Evolutionary conservation across 1,140 invertebrate genomes (phyloP), one percentile per base, ranked within the genome.

Genomic region (Cataglyphis hispanica): DNA sequence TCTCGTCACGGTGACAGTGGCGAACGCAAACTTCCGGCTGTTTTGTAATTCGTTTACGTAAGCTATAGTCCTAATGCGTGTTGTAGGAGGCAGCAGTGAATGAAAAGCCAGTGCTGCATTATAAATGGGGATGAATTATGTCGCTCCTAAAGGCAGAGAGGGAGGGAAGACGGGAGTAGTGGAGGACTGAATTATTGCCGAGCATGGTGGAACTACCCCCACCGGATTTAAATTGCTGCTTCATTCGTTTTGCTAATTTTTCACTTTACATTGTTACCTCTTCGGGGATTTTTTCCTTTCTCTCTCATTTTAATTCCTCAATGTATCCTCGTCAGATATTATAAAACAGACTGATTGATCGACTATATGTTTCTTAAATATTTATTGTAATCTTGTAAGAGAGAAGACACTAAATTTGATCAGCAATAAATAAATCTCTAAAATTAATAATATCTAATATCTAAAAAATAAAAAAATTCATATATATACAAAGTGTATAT

Each of bases 91-190:
- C 84, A 85, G 76, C 37, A 78, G 81, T 84, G 78, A 89, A 89
- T 90, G 87, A 91, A 90, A 89, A 90, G 90, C 81, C 76, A 72
- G 72, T 81, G 69, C 53, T 89, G 89, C 84, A 91, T 92, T 92
- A 91, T 90, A 91, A 92, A 92, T 92, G 85, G 84, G 84, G 86
- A 92, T 91, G 85, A 91, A 91, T 91, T 90, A 91, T 91, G 87
- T 91, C 85, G 53, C 80, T 80, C 37, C 46, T 77, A 3, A 34
- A 22, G 46, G 46, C 46, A 50, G 13, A 34, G 27, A 10, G 58
- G 25, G 13, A 10, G 61, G 40, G 53, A n/a, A n/a, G n/a, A n/a
- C n/a, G n/a, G 40, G 27, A 31, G 10, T 70, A 74, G 78, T 53
- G 22, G 53, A 60, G 78, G 40, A 53, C 60, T 83, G 78, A 83